Base-by-base conservation (phyloP, 2,113 vertebrate species). In the Theristicus caerulescens region DNA sequence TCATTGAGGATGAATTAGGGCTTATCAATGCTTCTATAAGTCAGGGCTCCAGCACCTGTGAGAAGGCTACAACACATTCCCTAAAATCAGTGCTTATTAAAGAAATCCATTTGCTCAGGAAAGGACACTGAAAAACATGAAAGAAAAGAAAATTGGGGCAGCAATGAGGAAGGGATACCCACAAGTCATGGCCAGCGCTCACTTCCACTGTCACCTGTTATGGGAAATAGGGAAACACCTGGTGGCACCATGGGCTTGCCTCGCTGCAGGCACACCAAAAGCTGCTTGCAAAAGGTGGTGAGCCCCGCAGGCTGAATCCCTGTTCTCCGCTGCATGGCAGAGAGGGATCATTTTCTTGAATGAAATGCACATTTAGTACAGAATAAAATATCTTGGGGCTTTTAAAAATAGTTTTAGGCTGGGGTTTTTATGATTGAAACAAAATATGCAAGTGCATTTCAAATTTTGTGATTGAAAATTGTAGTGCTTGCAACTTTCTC, bases 401-500 rank as follows among this genome's bases (percentile, higher is more conserved):
- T 77, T 81, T 8, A 46, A 77, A 86, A 94, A 29, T 38, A 52
- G 7, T n/a, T 86, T 77, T 58, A 58, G 16, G 19, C 6, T 80
- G 17, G 5, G 2, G 5, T 24, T 70, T 77, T 49, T 65, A 29
- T 34, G 22, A 55, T 12, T 88, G 13, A 54, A 66, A 31, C 29
- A 14, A 88, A 84, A 69, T 34, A 61, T 0, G 0, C 3, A 65
- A 49, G 3, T 44, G 5, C 22, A n/a, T 34, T 27, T 36, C 18
- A 72, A 7, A 59, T 69, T 72, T 64, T 55, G 27, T 54, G 17
- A 66, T 78, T 85, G 19, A 3, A 10, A 32, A 24, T 17, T 4
- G 2, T 4, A 78, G 5, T 0, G 0, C 38, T 71, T 90, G 29
- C 16, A 38, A 5, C 7, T 65, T 49, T 82, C 46, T 64, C 49